phyloP scores from a whole-genome alignment of 2,113 vertebrate genomes.

The Tachycineta bicolor region DNA sequence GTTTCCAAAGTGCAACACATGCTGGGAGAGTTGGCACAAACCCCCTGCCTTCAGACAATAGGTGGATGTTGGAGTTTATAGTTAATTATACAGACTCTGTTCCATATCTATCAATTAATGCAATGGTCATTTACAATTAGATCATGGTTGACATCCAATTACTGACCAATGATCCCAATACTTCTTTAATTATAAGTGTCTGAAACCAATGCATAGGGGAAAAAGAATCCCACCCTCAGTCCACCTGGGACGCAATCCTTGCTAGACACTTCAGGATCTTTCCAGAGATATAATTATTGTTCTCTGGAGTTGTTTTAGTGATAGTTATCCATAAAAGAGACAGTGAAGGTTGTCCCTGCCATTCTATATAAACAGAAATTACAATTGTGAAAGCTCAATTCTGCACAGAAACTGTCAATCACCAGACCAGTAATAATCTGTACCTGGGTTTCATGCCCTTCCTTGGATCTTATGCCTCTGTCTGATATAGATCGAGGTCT shows the following conservation, averaged over 20 bases:
- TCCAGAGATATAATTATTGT: not conserved
- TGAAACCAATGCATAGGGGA: not conserved
- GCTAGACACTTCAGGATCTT: not conserved
- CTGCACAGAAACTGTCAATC: not conserved
- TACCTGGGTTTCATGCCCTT: not conserved
- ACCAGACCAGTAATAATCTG: not conserved
- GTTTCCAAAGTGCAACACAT: constrained; percentile 21
- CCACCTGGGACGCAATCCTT: not conserved
- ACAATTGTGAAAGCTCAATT: not conserved
- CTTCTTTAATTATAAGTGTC: not conserved
- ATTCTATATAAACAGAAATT: not conserved
- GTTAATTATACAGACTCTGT: constrained; percentile 13
- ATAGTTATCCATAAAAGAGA: not conserved
- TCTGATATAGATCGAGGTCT: not conserved
- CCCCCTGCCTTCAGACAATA: not conserved
- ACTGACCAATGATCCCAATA: not conserved
- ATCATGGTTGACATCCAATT: not conserved
- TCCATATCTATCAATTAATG: not conserved
- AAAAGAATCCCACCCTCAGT: not conserved
- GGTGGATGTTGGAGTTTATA: constrained; percentile 13
- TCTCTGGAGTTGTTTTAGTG: not conserved
- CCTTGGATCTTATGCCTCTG: not conserved
- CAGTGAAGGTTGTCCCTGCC: not conserved
- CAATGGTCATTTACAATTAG: constrained; percentile 23
- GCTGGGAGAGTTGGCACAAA: not conserved